These are phyloP conservation scores for Engraulis encrasicolus DNA, from an alignment of 2,113 vertebrate genomes.

Conservation along the genomic window DNA sequence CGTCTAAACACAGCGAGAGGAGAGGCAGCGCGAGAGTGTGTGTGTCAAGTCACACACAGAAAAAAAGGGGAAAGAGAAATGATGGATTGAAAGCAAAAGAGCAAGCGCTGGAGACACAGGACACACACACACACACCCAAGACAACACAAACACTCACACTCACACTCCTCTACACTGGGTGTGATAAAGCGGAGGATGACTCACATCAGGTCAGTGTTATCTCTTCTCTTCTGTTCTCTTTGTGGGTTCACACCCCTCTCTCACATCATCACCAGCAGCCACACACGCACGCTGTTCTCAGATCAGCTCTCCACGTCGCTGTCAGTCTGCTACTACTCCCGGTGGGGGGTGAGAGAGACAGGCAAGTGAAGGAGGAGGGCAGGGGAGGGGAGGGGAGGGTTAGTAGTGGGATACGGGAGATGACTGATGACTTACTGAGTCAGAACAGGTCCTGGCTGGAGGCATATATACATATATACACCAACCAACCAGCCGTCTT, in stretches of 20 bases:
- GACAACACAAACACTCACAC: slow-evolving; percentile 12
- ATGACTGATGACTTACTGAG: neutral
- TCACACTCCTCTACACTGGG: slow-evolving; percentile 4
- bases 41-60: neutral
- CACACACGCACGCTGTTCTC: too few relatives aligned
- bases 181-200: slow-evolving; percentile 6
- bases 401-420: too few relatives aligned
- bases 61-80: neutral
- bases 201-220: slow-evolving; percentile 49
- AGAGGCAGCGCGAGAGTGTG: too few relatives aligned
- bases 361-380: too few relatives aligned
- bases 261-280: neutral
- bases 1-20: neutral
- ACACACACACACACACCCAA: slow-evolving; percentile 24
- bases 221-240: too few relatives aligned
- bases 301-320: neutral
- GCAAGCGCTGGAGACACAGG: too few relatives aligned
- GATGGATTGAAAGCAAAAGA: slow-evolving; percentile 21
- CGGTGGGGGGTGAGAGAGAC: neutral
- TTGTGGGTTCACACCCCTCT: neutral
- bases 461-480: too few relatives aligned
- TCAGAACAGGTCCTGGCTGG: neutral
- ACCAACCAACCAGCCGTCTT: neutral
- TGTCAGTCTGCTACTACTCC: slow-evolving; percentile 2
- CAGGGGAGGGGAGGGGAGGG: neutral